Conservation (phyloP, 2,888 invertebrate genomes). For the Phymatocera aterrima region DNA sequence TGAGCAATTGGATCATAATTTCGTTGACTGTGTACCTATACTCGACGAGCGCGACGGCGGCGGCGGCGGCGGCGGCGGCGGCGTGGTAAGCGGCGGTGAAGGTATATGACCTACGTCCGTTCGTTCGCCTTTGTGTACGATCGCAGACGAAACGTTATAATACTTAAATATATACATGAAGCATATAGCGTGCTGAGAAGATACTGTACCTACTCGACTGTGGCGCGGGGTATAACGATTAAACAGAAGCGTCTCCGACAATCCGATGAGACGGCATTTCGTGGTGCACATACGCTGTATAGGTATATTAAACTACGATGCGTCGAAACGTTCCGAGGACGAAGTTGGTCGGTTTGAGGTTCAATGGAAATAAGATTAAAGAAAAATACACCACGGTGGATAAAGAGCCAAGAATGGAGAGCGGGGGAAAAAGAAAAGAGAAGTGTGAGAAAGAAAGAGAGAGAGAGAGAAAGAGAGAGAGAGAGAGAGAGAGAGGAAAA, state of each 20-base stretch:
- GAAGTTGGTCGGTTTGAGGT: too few species aligned
- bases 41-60: not conserved
- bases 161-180: not conserved
- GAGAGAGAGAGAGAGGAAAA: not conserved
- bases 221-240: constrained; percentile 21
- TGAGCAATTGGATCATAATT: constrained; percentile 15
- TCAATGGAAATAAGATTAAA: too few species aligned
- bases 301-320: too few species aligned
- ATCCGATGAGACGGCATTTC: constrained; percentile 32
- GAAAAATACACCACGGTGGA: too few species aligned
- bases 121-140: constrained; percentile 41
- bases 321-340: too few species aligned
- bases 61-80: not conserved
- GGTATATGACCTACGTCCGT: constrained; percentile 43
- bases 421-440: not conserved
- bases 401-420: too few species aligned
- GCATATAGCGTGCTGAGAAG: not conserved
- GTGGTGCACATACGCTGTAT: not conserved
- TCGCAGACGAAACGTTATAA: constrained; percentile 21
- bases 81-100: constrained; percentile 8
- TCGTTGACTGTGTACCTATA: not conserved
- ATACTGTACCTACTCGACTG: not conserved
- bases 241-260: constrained; percentile 18
- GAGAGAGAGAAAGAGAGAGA: not conserved
- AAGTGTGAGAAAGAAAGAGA: not conserved